Percentiles rank a stretch among this genome's conserved stretches.
Conservation (phyloP, 1,140 invertebrate species). For the Nasonia giraulti region DNA sequence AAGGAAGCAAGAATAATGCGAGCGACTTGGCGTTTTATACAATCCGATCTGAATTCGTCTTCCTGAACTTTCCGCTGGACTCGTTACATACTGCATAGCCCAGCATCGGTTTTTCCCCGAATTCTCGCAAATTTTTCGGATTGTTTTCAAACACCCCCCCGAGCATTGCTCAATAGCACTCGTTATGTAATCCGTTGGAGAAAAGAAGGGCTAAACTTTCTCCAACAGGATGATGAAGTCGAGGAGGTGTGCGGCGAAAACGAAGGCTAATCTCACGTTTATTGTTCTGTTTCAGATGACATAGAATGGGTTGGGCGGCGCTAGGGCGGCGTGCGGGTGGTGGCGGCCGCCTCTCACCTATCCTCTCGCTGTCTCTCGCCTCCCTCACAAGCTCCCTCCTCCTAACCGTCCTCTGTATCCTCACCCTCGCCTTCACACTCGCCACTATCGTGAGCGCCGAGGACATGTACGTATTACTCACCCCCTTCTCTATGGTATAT, state of each 20-base stretch:
- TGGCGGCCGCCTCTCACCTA: conserved; percentile 71
- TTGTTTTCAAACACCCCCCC: neutral
- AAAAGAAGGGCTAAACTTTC: neutral
- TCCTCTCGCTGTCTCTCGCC: conserved; percentile 73
- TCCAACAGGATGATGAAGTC: no score
- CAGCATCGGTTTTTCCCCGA: neutral
- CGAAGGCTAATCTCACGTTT: neutral
- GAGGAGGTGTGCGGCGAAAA: neutral
- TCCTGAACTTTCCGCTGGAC: neutral
- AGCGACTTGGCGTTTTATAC: neutral
- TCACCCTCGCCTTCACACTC: conserved; percentile 69
- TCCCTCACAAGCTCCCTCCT: conserved; percentile 70
- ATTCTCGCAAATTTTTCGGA: neutral
- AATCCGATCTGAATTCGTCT: neutral
- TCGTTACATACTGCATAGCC: neutral
- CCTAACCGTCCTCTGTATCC: conserved; percentile 66
- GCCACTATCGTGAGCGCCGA: conserved; percentile 69
- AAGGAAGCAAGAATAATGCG: conserved; percentile 1
- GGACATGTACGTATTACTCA: conserved; percentile 69
- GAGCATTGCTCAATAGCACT: neutral
- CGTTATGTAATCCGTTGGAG: neutral
- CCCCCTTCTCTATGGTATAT: neutral
- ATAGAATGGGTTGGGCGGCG: conserved; percentile 75
- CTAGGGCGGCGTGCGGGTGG: conserved; percentile 73
- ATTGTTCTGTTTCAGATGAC: conserved; percentile 72